A percentile compares a stretch with the other conserved stretches of the same genome.
Conservation (phyloP, 2,888 invertebrate genomes). For the Podabrus alpinus region DNA sequence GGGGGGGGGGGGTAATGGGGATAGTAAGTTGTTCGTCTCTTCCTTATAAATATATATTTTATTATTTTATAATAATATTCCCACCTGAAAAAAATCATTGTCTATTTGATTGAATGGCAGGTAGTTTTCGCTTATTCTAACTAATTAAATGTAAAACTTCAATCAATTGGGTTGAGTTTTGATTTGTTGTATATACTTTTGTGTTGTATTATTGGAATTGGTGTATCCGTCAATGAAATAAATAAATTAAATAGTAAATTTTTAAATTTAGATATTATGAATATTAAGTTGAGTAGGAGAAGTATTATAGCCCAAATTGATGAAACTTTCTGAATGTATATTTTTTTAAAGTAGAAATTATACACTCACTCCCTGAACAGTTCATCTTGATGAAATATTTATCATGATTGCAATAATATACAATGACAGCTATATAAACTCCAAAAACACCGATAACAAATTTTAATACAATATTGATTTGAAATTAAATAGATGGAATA, state of each 20-base stretch:
- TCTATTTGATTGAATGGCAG: too few relatives aligned
- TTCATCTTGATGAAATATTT: not conserved
- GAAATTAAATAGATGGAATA: not conserved
- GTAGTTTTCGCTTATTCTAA: too few relatives aligned
- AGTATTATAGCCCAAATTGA: not conserved
- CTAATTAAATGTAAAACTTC: not conserved
- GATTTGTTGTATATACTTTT: too few relatives aligned
- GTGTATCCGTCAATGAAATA: too few relatives aligned
- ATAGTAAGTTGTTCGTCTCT: too few relatives aligned
- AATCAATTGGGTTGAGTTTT: too few relatives aligned
- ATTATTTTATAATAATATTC: too few relatives aligned
- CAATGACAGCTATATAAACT: not conserved
- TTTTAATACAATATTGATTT: not conserved
- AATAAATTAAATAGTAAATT: too few relatives aligned
- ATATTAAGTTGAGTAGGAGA: not conserved
- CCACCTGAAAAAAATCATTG: too few relatives aligned
- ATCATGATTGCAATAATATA: not conserved
- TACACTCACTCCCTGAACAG: not conserved
- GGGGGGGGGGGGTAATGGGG: too few relatives aligned
- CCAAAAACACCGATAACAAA: not conserved
- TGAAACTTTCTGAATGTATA: not conserved
- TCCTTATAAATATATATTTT: too few relatives aligned
- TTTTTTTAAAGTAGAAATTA: not conserved
- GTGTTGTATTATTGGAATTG: too few relatives aligned
- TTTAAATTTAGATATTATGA: not conserved